Conservation (phyloP, 2,113 vertebrate genomes). For the Desmodus rotundus region DNA sequence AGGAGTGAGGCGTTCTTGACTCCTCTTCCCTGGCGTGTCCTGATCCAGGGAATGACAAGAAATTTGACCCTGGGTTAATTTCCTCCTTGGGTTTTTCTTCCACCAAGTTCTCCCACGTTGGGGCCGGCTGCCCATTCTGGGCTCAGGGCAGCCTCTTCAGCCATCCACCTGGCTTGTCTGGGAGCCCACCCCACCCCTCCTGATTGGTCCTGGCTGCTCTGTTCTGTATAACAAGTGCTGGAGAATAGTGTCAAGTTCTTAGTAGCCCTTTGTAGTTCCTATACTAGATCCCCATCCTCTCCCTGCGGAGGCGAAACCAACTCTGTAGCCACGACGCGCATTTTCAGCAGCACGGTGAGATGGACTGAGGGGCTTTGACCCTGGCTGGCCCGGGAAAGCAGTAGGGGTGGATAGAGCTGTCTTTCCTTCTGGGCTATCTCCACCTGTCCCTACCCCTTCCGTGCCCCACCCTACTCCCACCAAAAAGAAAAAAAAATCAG, state of each 20-base stretch:
- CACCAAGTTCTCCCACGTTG: background rate
- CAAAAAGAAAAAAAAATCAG: constrained; percentile 73
- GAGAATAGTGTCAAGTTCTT: background rate
- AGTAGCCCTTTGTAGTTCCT: background rate
- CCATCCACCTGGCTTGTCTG: constrained; percentile 9
- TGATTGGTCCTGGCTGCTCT: background rate
- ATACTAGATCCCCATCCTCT: background rate
- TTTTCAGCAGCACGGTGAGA: background rate
- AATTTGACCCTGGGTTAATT: constrained; percentile 71
- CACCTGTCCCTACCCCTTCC: constrained; percentile 37
- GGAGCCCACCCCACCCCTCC: background rate
- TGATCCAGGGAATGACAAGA: constrained; percentile 73
- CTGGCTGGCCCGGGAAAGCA: constrained; percentile 59
- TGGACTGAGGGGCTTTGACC: constrained; percentile 47
- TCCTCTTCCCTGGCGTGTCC: constrained; percentile 15
- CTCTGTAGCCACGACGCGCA: background rate
- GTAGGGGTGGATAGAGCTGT: constrained; percentile 45
- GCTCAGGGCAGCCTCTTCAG: constrained; percentile 21
- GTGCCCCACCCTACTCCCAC: constrained; percentile 53
- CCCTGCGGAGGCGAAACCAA: background rate
- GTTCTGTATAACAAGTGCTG: background rate
- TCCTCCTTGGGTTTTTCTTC: constrained; percentile 8
- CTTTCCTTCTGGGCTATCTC: constrained; percentile 56
- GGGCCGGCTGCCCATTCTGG: background rate
- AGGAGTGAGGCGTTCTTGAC: background rate